Evolutionary conservation across 2,888 invertebrate species (phyloP), one percentile per base, ranked within the genome.

Genomic region (Polietes domitor): DNA sequence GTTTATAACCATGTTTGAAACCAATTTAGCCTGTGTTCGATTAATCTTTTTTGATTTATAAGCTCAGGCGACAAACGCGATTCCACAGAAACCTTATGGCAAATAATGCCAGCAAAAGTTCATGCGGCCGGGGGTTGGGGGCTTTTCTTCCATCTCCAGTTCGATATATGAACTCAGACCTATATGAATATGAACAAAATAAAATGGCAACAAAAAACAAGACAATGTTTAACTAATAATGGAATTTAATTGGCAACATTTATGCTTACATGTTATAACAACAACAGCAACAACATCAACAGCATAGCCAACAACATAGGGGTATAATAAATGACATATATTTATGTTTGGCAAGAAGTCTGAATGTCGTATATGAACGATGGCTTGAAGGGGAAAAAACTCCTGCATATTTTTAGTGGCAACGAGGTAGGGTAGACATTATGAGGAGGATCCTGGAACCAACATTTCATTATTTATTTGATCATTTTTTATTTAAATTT

Each of bases 171-270:
- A 47, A 63, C 21, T 5, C 37, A 12, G 4, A 70, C 58, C 19
- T 61, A 17, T 32, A 63, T 63, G 74, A 68, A 73, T 79, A 53
- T 55, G 41, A 53, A 75, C 68, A 37, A 4, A 58, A 55, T 68
- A 73, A 74, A 15, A 37, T 10, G 19, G 37, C 53, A 65, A 63
- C 3, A 70, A 17, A 50, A 58, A 26, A 53, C 70, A 43, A 47
- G 65, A 78, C 81, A 79, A 81, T 84, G 81, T 81, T 84, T 78
- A 84, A 73, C 84, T 84, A 84, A 84, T 84, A 84, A 84, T 81
- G 81, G 84, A 53, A 81, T 84, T 84, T 84, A 84, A 84, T 84
- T 84, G 84, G 81, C 84, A 84, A 84, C 76, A 81, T 84, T 84
- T 84, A 84, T 80, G 83, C 75, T 84, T 78, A 63, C 78, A 84